These are phyloP conservation scores for Platygyra sinensis DNA, from an alignment of 64 coral and sea anemone species.

Conservation along the genomic window DNA sequence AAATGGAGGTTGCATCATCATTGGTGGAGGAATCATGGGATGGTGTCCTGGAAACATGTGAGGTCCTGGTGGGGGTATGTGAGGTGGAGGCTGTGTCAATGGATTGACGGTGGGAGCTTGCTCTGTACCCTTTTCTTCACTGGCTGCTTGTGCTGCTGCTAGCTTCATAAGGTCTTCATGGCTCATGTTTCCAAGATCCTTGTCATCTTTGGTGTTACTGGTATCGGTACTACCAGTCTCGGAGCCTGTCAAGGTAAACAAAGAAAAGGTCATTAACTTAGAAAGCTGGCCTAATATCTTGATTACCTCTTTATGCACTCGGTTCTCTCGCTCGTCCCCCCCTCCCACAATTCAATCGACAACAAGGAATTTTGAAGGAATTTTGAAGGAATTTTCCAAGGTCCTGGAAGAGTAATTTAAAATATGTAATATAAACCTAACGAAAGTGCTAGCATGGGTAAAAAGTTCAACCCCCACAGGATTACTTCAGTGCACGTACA, in stretches of 20 bases:
- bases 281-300: no score
- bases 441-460: no score
- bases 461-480: no score
- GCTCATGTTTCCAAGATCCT: conserved; percentile 79
- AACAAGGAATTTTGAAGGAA: no score
- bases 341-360: no score
- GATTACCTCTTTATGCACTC: no score
- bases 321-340: no score
- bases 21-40: conserved; percentile 79
- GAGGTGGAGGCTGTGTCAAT: conserved; percentile 51
- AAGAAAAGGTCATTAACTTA: no score
- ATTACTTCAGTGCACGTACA: no score
- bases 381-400: no score
- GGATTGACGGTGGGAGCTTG: conserved; percentile 14
- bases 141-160: conserved; percentile 65
- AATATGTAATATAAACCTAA: no score
- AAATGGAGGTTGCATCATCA: conserved; percentile 87
- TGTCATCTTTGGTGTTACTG: conserved; percentile 42
- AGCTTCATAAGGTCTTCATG: conserved; percentile 78
- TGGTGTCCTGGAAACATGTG: conserved; percentile 68
- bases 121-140: conserved; percentile 24
- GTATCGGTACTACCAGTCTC: conserved; percentile 50
- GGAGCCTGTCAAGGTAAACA: conserved; percentile 29
- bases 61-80: conserved; percentile 72
- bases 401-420: no score